phyloP scores from a whole-genome alignment of 1,140 invertebrate species.

The Leptestheria dahalacensis region DNA sequence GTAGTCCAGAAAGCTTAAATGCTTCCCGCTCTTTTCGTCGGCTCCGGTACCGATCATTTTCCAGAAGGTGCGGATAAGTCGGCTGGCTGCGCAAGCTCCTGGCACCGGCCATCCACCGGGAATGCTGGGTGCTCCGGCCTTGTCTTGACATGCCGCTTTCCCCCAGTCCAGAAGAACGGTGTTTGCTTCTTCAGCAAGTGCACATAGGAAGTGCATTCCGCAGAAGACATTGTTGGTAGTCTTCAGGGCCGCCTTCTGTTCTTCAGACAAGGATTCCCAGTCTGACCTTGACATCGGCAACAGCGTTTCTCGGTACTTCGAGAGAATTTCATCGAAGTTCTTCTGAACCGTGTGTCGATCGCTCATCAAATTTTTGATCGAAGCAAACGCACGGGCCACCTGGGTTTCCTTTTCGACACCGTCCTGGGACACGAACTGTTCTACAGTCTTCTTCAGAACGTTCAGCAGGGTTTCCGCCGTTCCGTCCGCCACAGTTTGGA shows the following conservation, averaged over 20 bases:
- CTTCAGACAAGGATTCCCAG: neutral
- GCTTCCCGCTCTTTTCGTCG: neutral
- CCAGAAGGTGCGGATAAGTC: neutral
- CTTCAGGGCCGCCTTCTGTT: neutral
- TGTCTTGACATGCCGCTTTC: neutral
- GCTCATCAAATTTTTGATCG: neutral
- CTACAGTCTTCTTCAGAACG: neutral
- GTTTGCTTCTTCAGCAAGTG: no score
- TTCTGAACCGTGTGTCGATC: neutral
- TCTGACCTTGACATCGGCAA: neutral
- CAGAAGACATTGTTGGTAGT: neutral
- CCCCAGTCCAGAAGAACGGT: neutral
- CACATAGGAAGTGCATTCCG: neutral
- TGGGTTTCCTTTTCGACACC: neutral
- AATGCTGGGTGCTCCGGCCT: neutral
- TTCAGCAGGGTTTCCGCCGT: neutral
- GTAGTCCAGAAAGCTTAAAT: neutral
- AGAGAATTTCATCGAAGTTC: neutral
- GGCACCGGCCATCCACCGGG: neutral
- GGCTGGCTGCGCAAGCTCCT: neutral
- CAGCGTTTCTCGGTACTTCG: neutral
- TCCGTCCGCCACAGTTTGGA: neutral
- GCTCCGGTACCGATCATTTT: neutral
- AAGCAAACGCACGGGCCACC: neutral
- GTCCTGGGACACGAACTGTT: neutral